A percentile compares a stretch with the other conserved stretches of the same genome.
These are phyloP conservation scores for Pantherophis alleghaniensis DNA, from an alignment of 2,797 vertebrate genomes.

Conservation along the genomic window DNA sequence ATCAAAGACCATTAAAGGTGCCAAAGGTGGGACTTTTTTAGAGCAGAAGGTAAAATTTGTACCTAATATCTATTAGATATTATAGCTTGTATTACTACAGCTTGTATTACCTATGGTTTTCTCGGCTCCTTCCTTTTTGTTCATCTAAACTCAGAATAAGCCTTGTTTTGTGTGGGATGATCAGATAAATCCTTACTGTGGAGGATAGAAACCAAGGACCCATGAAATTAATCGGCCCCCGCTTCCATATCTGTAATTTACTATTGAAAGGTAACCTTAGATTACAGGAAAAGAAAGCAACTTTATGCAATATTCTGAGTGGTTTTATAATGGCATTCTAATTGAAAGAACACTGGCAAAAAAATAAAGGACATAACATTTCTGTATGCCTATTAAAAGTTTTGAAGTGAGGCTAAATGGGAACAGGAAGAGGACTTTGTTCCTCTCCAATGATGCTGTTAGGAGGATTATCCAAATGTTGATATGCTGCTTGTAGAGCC, in stretches of 20 bases:
- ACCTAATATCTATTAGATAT: background rate
- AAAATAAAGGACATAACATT: background rate
- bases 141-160: background rate
- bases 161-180: background rate
- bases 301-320: background rate
- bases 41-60: background rate
- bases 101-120: background rate
- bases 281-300: background rate
- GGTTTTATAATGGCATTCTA: background rate
- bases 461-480: background rate
- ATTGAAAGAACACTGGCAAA: background rate
- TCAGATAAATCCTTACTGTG: background rate
- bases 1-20: background rate
- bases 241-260: background rate
- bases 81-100: background rate
- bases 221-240: background rate
- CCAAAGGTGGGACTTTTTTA: background rate
- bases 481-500: background rate
- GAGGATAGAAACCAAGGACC: background rate
- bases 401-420: background rate
- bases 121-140: background rate
- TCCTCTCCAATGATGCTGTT: background rate
- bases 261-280: no score
- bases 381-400: background rate
- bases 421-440: background rate